Evolutionary conservation across 1,140 invertebrate genomes (phyloP).

Genomic region (Neodiprion fabricii): DNA sequence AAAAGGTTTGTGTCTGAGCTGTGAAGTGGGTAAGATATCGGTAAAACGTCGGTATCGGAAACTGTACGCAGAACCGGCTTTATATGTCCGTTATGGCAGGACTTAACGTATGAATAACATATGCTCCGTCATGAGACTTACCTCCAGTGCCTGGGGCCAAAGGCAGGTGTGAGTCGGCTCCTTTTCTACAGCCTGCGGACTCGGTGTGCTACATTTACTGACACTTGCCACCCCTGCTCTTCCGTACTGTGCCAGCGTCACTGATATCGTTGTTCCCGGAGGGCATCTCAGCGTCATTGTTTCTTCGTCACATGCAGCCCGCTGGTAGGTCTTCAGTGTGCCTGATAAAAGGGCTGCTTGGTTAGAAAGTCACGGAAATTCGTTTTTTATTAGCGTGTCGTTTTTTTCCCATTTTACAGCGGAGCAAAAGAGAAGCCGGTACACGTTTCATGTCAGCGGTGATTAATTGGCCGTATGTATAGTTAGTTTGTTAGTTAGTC

Average conservation of each 20-base stretch:
- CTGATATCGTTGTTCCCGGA: constrained; percentile 83
- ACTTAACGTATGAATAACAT: neutral
- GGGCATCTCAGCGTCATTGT: constrained; percentile 84
- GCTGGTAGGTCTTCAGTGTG: constrained; percentile 86
- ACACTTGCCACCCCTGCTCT: constrained; percentile 55
- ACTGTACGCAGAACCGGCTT: too few species aligned
- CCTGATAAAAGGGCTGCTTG: constrained; percentile 82
- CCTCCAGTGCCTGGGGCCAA: constrained; percentile 65
- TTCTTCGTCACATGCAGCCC: constrained; percentile 86
- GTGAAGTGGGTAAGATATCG: too few species aligned
- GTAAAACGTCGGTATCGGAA: neutral
- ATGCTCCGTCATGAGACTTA: constrained; percentile 47
- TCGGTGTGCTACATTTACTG: constrained; percentile 56
- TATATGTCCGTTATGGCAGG: too few species aligned
- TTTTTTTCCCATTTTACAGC: constrained; percentile 47
- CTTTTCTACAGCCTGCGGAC: constrained; percentile 38
- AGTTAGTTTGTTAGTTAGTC: constrained; percentile 32
- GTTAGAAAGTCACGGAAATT: constrained; percentile 57
- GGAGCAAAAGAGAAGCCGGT: constrained; percentile 39
- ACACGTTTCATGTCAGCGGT: neutral
- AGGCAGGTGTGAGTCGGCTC: constrained; percentile 60
- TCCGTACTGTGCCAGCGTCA: constrained; percentile 79
- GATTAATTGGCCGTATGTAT: constrained; percentile 27
- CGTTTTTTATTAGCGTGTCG: constrained; percentile 40
- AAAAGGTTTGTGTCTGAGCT: too few species aligned